These are phyloP conservation scores for Corythornis cristatus DNA, from an alignment of 2,113 vertebrate species.

Conservation along the genomic window DNA sequence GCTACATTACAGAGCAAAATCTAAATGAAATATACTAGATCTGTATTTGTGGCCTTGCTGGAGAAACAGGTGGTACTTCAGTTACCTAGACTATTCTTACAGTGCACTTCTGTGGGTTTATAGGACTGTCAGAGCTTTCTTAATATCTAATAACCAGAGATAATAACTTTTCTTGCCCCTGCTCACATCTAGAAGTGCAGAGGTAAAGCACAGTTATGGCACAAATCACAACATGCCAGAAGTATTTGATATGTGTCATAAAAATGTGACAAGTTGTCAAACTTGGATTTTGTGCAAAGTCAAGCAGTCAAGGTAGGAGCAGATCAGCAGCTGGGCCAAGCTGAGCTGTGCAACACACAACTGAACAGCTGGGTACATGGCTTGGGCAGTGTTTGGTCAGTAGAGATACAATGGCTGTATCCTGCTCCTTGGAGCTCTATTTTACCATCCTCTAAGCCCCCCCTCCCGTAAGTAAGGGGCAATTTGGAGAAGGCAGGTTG, in stretches of 20 bases:
- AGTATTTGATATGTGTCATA: rapidly evolving
- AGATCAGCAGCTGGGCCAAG: not conserved
- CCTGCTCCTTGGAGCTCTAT: not conserved
- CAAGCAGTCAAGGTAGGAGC: not conserved
- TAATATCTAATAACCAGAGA: not conserved
- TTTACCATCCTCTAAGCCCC: not conserved
- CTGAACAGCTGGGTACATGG: too few relatives aligned
- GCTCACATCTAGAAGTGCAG: not conserved
- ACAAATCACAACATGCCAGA: not conserved
- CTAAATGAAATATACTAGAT: not conserved
- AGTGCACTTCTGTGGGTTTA: not conserved
- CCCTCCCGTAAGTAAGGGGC: too few relatives aligned
- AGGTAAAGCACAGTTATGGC: not conserved
- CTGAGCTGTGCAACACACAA: rapidly evolving
- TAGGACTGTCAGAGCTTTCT: not conserved
- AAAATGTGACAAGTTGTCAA: not conserved
- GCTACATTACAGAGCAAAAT: not conserved
- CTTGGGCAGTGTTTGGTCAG: not conserved
- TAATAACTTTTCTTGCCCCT: not conserved
- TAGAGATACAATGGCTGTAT: not conserved
- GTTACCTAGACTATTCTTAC: not conserved
- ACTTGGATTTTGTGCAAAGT: not conserved
- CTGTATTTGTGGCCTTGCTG: not conserved
- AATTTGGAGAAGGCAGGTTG: not conserved
- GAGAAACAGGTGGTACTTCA: not conserved